Conservation (phyloP, 2,888 invertebrate genomes). For the Margaritifera margaritifera region DNA sequence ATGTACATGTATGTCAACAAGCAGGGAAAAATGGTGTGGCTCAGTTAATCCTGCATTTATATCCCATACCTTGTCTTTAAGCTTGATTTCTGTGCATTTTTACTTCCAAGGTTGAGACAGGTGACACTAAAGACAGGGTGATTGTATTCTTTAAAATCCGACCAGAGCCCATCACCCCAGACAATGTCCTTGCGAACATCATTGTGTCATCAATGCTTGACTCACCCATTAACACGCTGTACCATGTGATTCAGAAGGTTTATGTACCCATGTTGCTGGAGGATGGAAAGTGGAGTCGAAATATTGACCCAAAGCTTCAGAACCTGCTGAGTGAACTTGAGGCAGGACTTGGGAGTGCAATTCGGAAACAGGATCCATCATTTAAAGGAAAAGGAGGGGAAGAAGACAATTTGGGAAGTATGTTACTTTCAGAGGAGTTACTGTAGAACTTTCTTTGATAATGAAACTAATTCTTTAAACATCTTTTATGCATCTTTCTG, state of each 20-base stretch:
- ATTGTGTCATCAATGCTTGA: constrained; percentile 79
- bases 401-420: constrained; percentile 65
- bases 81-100: neutral
- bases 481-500: neutral
- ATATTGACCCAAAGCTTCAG: constrained; percentile 75
- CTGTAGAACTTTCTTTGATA: neutral
- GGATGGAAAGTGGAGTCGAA: constrained; percentile 71
- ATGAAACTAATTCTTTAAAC: neutral
- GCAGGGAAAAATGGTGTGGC: neutral
- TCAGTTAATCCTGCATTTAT: neutral
- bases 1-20: neutral
- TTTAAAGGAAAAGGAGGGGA: constrained; percentile 54
- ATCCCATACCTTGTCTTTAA: neutral
- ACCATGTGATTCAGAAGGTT: constrained; percentile 78
- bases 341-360: constrained; percentile 73
- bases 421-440: constrained; percentile 14
- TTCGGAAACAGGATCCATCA: constrained; percentile 67
- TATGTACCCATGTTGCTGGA: constrained; percentile 75
- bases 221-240: constrained; percentile 78
- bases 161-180: constrained; percentile 77
- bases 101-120: constrained; percentile 69
- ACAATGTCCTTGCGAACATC: constrained; percentile 77
- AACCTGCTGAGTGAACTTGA: constrained; percentile 74
- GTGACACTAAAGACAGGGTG: constrained; percentile 70
- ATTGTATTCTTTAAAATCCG: constrained; percentile 79